phyloP scores from a whole-genome alignment of 2,888 invertebrate species.

The Melitaea athalia region DNA sequence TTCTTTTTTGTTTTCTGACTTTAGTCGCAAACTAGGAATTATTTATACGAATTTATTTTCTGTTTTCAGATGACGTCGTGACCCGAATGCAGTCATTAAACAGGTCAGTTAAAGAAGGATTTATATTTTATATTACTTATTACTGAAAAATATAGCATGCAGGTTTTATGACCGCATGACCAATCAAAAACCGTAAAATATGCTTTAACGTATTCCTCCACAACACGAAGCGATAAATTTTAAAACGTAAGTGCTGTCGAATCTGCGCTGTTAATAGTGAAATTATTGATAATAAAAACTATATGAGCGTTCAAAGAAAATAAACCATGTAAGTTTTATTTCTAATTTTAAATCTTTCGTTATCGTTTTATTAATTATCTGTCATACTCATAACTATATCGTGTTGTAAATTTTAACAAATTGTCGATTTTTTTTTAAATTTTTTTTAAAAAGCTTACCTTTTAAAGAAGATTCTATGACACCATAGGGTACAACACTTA shows the following conservation, averaged over 20 bases:
- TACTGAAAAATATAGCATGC: slow-evolving; percentile 13
- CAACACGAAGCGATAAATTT: slow-evolving; percentile 37
- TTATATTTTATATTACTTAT: background rate
- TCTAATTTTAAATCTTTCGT: background rate
- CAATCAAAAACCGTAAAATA: slow-evolving; percentile 37
- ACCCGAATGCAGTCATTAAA: slow-evolving; percentile 43
- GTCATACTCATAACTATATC: too few relatives aligned
- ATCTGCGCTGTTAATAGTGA: slow-evolving; percentile 29
- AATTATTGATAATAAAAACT: slow-evolving; percentile 36
- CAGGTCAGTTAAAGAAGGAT: slow-evolving; percentile 38
- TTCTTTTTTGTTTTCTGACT: too few relatives aligned
- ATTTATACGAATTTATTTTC: background rate
- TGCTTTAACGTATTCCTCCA: slow-evolving; percentile 36
- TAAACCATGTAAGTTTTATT: slow-evolving; percentile 9
- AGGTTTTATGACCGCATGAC: slow-evolving; percentile 27
- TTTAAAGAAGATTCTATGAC: too few relatives aligned
- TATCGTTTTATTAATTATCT: background rate
- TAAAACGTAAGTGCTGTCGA: slow-evolving; percentile 30
- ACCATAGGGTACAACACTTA: too few relatives aligned
- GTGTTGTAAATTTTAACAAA: too few relatives aligned
- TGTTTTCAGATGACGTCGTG: slow-evolving; percentile 44
- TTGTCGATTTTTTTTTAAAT: too few relatives aligned
- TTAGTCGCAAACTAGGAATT: background rate
- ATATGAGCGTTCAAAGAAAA: slow-evolving; percentile 9
- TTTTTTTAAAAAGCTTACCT: too few relatives aligned